These are phyloP conservation scores for Pachycephala philippinensis DNA, from an alignment of 2,113 vertebrate species.

Conservation along the genomic window DNA sequence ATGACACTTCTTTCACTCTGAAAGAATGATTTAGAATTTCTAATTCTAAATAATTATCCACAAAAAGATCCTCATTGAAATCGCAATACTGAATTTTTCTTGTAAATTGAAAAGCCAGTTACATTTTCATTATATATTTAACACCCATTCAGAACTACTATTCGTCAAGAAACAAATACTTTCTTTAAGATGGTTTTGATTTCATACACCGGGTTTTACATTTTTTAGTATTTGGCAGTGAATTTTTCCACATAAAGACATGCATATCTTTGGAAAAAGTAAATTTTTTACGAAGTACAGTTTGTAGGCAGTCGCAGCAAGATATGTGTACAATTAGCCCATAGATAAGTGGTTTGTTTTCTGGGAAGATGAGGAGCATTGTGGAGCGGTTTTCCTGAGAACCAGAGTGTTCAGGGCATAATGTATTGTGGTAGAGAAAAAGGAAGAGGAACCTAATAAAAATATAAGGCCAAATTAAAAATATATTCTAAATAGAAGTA, in stretches of 20 bases:
- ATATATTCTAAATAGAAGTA: background rate
- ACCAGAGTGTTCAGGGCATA: background rate
- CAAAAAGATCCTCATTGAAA: background rate
- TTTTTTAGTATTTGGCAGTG: background rate
- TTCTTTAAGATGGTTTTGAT: background rate
- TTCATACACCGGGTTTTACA: background rate
- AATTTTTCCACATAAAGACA: background rate
- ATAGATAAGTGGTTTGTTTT: background rate
- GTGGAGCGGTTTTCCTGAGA: background rate
- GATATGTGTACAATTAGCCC: background rate
- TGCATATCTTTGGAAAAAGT: background rate
- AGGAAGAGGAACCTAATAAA: background rate
- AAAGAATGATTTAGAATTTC: no score
- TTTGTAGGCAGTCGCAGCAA: background rate
- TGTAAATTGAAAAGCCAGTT: background rate
- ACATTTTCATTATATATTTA: background rate
- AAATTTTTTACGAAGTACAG: fast-evolving
- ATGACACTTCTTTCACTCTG: background rate
- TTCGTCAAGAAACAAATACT: background rate
- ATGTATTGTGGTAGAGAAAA: background rate
- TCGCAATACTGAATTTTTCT: background rate
- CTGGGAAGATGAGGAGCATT: background rate
- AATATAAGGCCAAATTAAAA: background rate
- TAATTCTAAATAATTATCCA: background rate
- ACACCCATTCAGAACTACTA: background rate